Percentiles rank a stretch among this genome's conserved stretches.
These are phyloP conservation scores for Scotopteryx bipunctaria DNA, from an alignment of 2,888 invertebrate genomes.

Conservation along the genomic window DNA sequence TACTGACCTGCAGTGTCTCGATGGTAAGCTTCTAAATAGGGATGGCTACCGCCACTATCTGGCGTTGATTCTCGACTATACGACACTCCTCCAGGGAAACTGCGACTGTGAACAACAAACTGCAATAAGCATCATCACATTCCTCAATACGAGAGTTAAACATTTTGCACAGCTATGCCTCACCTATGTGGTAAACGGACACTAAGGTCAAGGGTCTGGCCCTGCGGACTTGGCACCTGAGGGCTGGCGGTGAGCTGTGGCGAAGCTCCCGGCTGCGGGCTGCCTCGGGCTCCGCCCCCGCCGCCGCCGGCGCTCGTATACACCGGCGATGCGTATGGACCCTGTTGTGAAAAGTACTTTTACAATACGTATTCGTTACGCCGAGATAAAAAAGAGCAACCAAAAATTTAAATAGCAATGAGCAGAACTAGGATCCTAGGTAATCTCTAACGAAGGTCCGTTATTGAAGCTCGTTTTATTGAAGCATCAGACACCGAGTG, in stretches of 20 bases:
- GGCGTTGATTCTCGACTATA: slow-evolving; percentile 95
- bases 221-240: slow-evolving; percentile 95
- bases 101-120: slow-evolving; percentile 74
- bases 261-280: slow-evolving; percentile 93
- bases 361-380: slow-evolving; percentile 30
- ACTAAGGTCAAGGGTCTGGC: slow-evolving; percentile 94
- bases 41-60: slow-evolving; percentile 93
- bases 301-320: slow-evolving; percentile 90
- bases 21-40: slow-evolving; percentile 91
- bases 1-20: slow-evolving; percentile 90
- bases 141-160: slow-evolving; percentile 1
- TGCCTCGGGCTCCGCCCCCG: slow-evolving; percentile 88
- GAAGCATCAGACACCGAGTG: slow-evolving; percentile 23
- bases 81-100: slow-evolving; percentile 86
- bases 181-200: slow-evolving; percentile 94
- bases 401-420: slow-evolving; percentile 27
- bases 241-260: slow-evolving; percentile 92
- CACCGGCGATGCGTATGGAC: slow-evolving; percentile 90
- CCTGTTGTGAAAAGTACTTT: slow-evolving; percentile 81
- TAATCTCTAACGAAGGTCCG: slow-evolving; percentile 6
- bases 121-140: slow-evolving; percentile 27
- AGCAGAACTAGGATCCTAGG: slow-evolving; percentile 25
- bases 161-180: slow-evolving; percentile 47
- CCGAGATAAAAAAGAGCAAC: slow-evolving; percentile 29
- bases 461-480: not conserved